Conservation (phyloP, 2,888 invertebrate species). For the Asteroscopus sphinx region DNA sequence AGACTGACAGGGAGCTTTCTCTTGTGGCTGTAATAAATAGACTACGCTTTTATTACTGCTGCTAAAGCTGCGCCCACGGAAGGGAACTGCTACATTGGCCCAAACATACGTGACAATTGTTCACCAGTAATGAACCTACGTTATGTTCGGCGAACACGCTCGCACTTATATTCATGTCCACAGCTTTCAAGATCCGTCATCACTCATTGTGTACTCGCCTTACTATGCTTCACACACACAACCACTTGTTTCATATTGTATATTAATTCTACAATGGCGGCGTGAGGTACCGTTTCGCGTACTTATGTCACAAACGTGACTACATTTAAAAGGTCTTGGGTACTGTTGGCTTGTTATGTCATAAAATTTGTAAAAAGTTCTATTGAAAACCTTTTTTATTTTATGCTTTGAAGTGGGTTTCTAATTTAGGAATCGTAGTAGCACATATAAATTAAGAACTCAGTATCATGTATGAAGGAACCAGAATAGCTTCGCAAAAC, state of each 20-base stretch:
- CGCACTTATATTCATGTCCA: background rate
- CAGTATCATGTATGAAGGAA: no score
- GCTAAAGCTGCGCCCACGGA: no score
- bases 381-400: background rate
- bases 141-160: no score
- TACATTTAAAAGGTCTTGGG: constrained; percentile 48
- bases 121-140: no score
- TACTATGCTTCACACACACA: constrained; percentile 10
- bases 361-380: constrained; percentile 28
- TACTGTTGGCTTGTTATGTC: constrained; percentile 36
- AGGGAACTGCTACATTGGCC: no score
- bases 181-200: background rate
- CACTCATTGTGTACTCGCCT: background rate
- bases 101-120: no score
- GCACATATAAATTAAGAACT: no score
- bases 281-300: constrained; percentile 66
- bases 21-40: no score
- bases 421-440: background rate
- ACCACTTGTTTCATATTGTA: constrained; percentile 25
- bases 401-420: background rate
- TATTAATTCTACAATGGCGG: constrained; percentile 45
- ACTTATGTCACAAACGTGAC: constrained; percentile 63
- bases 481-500: no score
- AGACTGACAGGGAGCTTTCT: no score
- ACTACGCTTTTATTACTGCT: no score